Evolutionary conservation across 2,888 invertebrate genomes (phyloP), one percentile per base, ranked within the genome.

Genomic region (Syritta pipiens): DNA sequence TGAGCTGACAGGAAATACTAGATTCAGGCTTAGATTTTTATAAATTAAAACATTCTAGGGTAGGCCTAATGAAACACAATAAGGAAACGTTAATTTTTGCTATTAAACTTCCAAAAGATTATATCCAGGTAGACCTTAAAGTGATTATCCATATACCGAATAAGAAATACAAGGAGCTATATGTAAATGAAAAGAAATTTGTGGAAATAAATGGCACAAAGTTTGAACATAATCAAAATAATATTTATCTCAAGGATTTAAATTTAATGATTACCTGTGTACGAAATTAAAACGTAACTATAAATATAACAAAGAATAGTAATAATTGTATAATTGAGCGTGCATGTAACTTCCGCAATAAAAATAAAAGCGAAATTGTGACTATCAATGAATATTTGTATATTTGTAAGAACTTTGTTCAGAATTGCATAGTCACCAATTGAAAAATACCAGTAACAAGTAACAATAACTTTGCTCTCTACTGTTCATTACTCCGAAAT

Each of bases 241-340:
- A 60, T 19, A 60, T 35, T 24, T 35, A 60, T 24, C 14, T 60
- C 0, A 32, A 60, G 26, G 24, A 46, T 6, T 35, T 60, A 19
- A 35, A 46, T 7, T 10, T 20, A 48, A 19, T n/a, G 1, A 6
- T 35, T 26, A 35, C 9, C 12, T 37, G 17, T 53, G 5, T 53
- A 37, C 17, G 6, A 10, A 37, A 22, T 1, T 1, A 1, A 0
- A 35, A 17, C 30, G 22, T 37, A 28, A 49, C 1, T 19, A 10
- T 37, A 48, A 22, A 20, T 12, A 7, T 20, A 49, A 40, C 9
- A 28, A 28, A 28, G 28, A 28, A 28, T 7, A 28, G 6, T 28
- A 28, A 28, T 28, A 28, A 28, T 19, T 42, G 19, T 42, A 42
- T 42, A 20, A 42, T 20, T 42, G 20, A 42, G 20, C 40, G 40